phyloP scores from a whole-genome alignment of 2,888 invertebrate genomes.

The Tridacna gigas region DNA sequence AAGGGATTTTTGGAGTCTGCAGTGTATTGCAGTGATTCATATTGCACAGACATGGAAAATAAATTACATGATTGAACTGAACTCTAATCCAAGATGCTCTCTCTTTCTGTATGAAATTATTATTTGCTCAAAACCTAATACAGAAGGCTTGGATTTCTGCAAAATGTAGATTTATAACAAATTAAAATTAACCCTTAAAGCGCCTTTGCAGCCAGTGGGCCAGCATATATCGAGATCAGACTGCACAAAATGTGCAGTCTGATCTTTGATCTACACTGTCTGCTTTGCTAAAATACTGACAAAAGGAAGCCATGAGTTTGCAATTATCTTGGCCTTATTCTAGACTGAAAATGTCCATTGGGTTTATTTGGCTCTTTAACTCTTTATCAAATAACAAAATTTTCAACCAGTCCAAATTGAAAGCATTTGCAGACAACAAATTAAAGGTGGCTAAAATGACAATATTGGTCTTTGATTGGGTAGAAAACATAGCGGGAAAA shows the following conservation, averaged over 20 bases:
- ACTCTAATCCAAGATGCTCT: background rate
- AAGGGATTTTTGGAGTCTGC: background rate
- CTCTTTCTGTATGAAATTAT: background rate
- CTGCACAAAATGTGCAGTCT: too few relatives aligned
- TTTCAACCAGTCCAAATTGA: background rate
- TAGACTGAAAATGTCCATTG: too few relatives aligned
- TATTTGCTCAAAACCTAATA: background rate
- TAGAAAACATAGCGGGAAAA: background rate
- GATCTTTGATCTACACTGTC: too few relatives aligned
- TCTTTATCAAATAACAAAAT: background rate
- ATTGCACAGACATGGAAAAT: constrained; percentile 14
- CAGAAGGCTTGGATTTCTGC: too few relatives aligned
- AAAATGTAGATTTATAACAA: too few relatives aligned
- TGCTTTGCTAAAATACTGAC: too few relatives aligned
- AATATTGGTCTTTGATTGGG: too few relatives aligned
- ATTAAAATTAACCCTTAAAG: too few relatives aligned
- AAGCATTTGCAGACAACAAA: background rate
- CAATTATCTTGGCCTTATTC: too few relatives aligned
- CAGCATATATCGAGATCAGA: too few relatives aligned
- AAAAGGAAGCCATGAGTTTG: too few relatives aligned
- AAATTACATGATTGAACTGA: constrained; percentile 14
- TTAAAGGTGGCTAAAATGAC: background rate
- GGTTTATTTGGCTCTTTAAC: background rate
- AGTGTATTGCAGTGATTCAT: constrained; percentile 9
- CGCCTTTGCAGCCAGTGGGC: too few relatives aligned